Evolutionary conservation across 2,888 invertebrate genomes (phyloP).

Genomic region (Chalcosyrphus nemorum): DNA sequence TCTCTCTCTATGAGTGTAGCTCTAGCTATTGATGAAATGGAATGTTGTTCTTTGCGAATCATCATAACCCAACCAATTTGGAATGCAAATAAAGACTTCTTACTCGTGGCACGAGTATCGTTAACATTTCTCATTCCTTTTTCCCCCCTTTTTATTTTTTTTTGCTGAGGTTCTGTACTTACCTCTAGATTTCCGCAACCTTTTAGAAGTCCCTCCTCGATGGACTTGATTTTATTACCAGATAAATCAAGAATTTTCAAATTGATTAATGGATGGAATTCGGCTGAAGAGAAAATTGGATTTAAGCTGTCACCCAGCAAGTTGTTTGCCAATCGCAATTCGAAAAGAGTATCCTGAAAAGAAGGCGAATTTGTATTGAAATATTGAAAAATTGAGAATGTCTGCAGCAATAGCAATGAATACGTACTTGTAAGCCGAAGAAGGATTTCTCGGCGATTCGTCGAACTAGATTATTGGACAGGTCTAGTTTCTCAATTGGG

Average conservation of each 20-base stretch:
- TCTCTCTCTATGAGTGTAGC: background rate
- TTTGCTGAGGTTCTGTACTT: slow-evolving; percentile 69
- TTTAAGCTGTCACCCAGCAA: slow-evolving; percentile 94
- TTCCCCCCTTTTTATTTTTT: background rate
- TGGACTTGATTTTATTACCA: slow-evolving; percentile 90
- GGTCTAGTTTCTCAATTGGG: slow-evolving; percentile 89
- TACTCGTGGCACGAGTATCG: background rate
- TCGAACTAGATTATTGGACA: slow-evolving; percentile 91
- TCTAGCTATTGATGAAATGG: slow-evolving; percentile 25
- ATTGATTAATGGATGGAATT: slow-evolving; percentile 89
- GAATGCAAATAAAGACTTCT: slow-evolving; percentile 40
- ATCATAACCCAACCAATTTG: slow-evolving; percentile 49
- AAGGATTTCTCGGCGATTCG: slow-evolving; percentile 90
- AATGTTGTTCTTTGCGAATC: slow-evolving; percentile 36
- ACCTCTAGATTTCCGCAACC: slow-evolving; percentile 90
- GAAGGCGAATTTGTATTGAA: slow-evolving; percentile 24
- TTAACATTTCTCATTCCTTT: background rate
- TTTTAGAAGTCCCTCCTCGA: slow-evolving; percentile 93
- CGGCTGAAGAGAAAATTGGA: slow-evolving; percentile 94
- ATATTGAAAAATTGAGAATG: no score
- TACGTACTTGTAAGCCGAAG: slow-evolving; percentile 83
- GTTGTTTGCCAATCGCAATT: slow-evolving; percentile 89
- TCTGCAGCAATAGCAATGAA: no score
- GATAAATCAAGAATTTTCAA: slow-evolving; percentile 90
- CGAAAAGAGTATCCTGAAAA: slow-evolving; percentile 85